Base-by-base conservation (phyloP, 1,140 invertebrate genomes). In the Myzus persicae region DNA sequence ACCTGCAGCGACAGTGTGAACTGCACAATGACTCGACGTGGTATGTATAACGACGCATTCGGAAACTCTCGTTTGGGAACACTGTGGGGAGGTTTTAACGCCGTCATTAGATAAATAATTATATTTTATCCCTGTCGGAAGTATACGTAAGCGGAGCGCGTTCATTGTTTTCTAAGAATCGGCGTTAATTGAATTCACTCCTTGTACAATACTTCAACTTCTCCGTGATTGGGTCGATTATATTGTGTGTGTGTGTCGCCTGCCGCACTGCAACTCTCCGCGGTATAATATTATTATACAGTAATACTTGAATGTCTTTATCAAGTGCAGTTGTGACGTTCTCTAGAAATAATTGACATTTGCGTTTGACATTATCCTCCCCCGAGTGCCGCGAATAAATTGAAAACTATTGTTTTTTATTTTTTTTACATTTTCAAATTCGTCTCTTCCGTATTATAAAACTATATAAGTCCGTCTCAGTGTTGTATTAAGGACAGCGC, bases 281-380 rank as follows among this genome's bases (percentile, higher is more conserved):
- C 14, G 59, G 31, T 76, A 9, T 76, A 76, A 76, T 76, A 76
- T 76, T 76, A n/a, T 76, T 76, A n/a, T 76, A 85, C 20, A n/a
- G 14, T 26, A 31, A n/a, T 31, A n/a, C 38, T 44, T 8, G 22
- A 18, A 46, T 85, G 42, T 85, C 42, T 85, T 85, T 85, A 85
- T 85, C 82, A n/a, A 85, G 84, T 85, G 42, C 26, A 85, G 24
- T 85, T 85, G 40, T 85, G 24, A 44, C 38, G 42, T 20, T 42
- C 82, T 85, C 84, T 85, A 44, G 84, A 85, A 85, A 85, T 85
- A 85, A 85, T 85, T 85, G 42, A 85, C 40, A 85, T 85, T 85
- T 85, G 84, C 26, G 84, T 85, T 85, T 85, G 84, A 85, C 84
- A 85, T 44, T 85, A 85, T 44, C 38, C 9, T 85, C 38, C 9